A percentile compares a stretch with the other conserved stretches of the same genome.
These are phyloP conservation scores for Antitype chi DNA, from an alignment of 2,888 invertebrate species.

Conservation along the genomic window DNA sequence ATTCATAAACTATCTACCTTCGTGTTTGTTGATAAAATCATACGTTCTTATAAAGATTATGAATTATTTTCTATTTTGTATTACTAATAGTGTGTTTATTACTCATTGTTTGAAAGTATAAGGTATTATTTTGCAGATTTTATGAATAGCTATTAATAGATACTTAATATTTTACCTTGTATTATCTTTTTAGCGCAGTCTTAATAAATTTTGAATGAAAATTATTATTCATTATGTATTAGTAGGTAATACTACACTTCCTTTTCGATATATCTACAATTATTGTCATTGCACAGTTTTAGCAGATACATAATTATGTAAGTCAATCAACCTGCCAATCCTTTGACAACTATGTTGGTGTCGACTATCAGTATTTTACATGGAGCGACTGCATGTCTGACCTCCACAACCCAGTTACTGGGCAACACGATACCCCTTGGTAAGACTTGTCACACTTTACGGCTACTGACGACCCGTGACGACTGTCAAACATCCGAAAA, in stretches of 20 bases:
- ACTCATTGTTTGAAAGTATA: background rate
- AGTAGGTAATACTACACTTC: background rate
- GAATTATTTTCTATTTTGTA: background rate
- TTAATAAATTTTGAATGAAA: background rate
- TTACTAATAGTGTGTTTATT: background rate
- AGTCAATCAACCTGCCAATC: too few relatives aligned
- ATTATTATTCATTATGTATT: background rate
- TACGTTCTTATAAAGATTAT: background rate
- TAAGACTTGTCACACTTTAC: background rate
- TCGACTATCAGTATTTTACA: background rate
- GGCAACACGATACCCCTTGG: too few relatives aligned
- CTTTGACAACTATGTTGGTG: too few relatives aligned
- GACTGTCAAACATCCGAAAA: background rate
- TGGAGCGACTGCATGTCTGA: background rate
- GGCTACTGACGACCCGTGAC: background rate
- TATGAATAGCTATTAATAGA: background rate
- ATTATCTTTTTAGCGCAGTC: conserved; percentile 4
- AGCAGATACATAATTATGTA: background rate
- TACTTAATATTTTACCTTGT: conserved; percentile 4
- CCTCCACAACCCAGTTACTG: too few relatives aligned
- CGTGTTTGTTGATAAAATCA: conserved; percentile 3
- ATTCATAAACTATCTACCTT: background rate
- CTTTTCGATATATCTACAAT: background rate
- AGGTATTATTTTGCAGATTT: background rate
- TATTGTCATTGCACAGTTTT: background rate